Evolutionary conservation across 2,797 vertebrate species (phyloP).

Genomic region (Sebastes kiyomatsui): DNA sequence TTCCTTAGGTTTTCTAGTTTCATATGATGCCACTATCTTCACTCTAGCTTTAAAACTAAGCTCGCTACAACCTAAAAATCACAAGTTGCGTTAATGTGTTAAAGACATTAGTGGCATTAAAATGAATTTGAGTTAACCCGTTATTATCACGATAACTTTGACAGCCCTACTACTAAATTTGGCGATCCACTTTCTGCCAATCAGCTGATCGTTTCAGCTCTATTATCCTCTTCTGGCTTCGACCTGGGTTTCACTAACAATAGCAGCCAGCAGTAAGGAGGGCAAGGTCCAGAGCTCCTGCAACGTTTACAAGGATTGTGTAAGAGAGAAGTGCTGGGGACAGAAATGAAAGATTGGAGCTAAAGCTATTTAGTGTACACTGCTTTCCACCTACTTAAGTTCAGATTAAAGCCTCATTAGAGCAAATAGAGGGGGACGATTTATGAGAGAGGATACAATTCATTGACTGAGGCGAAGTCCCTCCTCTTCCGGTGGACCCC

Average conservation of each 20-base stretch:
- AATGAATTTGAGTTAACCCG: rapidly evolving
- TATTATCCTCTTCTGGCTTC: not conserved
- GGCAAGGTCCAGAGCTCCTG: slow-evolving; percentile 6
- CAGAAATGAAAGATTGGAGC: not conserved
- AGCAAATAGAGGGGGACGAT: not conserved
- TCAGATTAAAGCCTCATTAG: slow-evolving; percentile 10
- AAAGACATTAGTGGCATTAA: too few species aligned
- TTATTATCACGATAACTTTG: too few species aligned
- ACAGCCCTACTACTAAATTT: not conserved
- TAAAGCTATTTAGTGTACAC: not conserved
- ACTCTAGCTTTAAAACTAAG: too few species aligned
- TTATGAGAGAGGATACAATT: not conserved
- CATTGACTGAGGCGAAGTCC: not conserved
- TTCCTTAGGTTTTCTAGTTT: too few species aligned
- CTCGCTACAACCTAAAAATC: too few species aligned
- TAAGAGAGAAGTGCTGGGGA: not conserved
- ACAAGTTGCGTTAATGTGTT: too few species aligned
- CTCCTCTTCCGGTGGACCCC: too few species aligned
- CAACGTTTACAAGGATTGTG: not conserved
- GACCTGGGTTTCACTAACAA: not conserved
- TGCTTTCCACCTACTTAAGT: not conserved
- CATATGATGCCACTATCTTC: rapidly evolving
- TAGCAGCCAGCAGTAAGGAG: not conserved
- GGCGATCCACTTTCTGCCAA: not conserved
- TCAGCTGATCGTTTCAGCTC: not conserved